phyloP scores from a whole-genome alignment of 2,113 vertebrate genomes.

The Rhabdomys dilectus region DNA sequence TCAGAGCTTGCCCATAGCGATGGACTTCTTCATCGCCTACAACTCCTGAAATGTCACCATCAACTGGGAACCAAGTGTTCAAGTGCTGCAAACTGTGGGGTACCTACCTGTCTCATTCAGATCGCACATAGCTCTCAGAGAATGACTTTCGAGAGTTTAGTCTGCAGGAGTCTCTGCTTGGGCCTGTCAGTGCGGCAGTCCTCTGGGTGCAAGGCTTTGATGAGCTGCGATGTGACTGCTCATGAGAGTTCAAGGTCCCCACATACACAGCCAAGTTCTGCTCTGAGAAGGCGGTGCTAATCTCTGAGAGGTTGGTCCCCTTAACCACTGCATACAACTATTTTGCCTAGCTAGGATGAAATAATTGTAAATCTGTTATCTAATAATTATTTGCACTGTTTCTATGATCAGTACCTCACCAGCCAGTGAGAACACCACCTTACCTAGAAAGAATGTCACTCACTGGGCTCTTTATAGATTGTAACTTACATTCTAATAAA shows the following conservation, averaged over 20 bases:
- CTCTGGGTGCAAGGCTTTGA: neutral
- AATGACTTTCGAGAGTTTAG: neutral
- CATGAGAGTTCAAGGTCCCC: neutral
- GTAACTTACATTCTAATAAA: constrained; percentile 49
- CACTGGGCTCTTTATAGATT: constrained; percentile 47
- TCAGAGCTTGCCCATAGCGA: neutral
- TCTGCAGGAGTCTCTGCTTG: neutral
- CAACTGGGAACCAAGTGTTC: neutral
- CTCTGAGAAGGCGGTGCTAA: neutral
- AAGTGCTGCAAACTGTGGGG: neutral
- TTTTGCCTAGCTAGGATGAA: constrained; percentile 44
- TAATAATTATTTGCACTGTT: constrained; percentile 34
- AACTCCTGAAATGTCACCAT: neutral
- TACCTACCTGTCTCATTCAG: neutral
- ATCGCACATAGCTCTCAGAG: neutral
- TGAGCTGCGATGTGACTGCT: neutral
- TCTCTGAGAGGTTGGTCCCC: constrained; percentile 12
- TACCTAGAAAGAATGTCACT: neutral
- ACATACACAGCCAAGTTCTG: neutral
- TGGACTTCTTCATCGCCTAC: neutral
- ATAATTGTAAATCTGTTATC: constrained; percentile 5
- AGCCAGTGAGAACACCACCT: constrained; percentile 9
- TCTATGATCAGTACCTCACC: constrained; percentile 40
- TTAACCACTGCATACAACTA: neutral
- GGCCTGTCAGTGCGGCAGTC: neutral